Conservation (phyloP, 2,113 vertebrate species). For the Gymnocephalus cernua region DNA sequence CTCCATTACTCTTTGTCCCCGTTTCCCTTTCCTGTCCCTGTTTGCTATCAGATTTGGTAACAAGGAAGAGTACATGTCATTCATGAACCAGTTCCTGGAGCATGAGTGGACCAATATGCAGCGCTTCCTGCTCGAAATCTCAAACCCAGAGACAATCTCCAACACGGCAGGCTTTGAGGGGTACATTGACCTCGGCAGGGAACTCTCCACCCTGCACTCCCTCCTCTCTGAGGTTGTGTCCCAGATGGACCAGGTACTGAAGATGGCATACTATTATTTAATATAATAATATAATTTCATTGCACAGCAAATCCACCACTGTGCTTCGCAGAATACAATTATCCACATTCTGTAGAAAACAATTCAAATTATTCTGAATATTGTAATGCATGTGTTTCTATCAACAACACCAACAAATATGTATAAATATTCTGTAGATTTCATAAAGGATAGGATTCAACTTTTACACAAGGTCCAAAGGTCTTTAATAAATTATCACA, state of each 20-base stretch:
- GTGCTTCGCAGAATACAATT: background rate
- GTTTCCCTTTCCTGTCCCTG: background rate
- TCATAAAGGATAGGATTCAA: background rate
- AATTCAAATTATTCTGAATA: background rate
- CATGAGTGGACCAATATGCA: conserved; percentile 99
- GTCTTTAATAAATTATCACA: conserved; percentile 1
- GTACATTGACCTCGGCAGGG: conserved; percentile 96
- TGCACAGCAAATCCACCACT: background rate
- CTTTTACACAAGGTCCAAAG: background rate
- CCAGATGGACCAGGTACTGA: conserved; percentile 93
- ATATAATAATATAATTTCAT: background rate
- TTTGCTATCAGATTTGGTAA: conserved; percentile 90
- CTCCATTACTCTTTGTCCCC: background rate
- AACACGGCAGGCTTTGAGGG: conserved; percentile 97
- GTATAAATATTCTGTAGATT: background rate
- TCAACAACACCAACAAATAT: too few relatives aligned
- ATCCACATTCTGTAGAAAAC: background rate
- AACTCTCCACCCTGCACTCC: conserved; percentile 94
- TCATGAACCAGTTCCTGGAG: conserved; percentile 99
- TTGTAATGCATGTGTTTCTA: background rate
- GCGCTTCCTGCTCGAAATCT: conserved; percentile 96
- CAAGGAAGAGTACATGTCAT: conserved; percentile 99
- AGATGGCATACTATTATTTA: background rate
- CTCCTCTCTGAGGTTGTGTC: conserved; percentile 94
- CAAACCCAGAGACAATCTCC: conserved; percentile 95